Evolutionary conservation across 2,797 vertebrate species (phyloP).

Genomic region (Petrocephalus schoutedeni): DNA sequence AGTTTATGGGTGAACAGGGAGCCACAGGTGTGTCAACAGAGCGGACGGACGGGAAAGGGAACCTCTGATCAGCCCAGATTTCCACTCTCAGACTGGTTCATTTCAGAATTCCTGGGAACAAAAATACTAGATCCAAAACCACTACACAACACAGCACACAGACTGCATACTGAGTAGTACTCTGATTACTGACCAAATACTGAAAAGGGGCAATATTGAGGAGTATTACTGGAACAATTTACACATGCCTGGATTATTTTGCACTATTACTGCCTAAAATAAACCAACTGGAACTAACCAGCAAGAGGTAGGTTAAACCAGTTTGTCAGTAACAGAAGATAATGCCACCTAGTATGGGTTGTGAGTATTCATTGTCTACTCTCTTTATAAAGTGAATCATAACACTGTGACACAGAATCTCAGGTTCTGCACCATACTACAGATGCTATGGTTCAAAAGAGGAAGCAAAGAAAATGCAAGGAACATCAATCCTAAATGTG

Average conservation of each 20-base stretch:
- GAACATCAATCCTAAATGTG: slow-evolving; percentile 6
- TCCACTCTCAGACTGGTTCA: not conserved
- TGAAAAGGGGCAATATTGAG: not conserved
- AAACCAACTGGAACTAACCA: not conserved
- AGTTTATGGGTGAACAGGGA: not conserved
- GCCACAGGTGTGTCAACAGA: not conserved
- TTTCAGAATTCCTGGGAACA: not conserved
- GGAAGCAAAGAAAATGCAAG: not conserved
- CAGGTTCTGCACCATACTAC: not conserved
- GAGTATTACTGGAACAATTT: slow-evolving; percentile 4
- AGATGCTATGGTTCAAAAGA: not conserved
- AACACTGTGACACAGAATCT: not conserved
- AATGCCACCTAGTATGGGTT: not conserved
- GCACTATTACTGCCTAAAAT: not conserved
- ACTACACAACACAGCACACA: not conserved
- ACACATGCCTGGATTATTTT: not conserved
- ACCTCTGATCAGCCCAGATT: not conserved
- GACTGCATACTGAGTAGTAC: not conserved
- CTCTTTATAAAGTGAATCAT: not conserved
- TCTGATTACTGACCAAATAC: not conserved
- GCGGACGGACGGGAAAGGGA: not conserved
- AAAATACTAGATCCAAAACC: not conserved
- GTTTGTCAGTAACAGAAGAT: not conserved
- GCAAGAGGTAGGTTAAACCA: not conserved
- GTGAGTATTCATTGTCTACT: not conserved